Base-by-base conservation (phyloP, 2,113 vertebrate genomes). In the Platysternon megacephalum region DNA sequence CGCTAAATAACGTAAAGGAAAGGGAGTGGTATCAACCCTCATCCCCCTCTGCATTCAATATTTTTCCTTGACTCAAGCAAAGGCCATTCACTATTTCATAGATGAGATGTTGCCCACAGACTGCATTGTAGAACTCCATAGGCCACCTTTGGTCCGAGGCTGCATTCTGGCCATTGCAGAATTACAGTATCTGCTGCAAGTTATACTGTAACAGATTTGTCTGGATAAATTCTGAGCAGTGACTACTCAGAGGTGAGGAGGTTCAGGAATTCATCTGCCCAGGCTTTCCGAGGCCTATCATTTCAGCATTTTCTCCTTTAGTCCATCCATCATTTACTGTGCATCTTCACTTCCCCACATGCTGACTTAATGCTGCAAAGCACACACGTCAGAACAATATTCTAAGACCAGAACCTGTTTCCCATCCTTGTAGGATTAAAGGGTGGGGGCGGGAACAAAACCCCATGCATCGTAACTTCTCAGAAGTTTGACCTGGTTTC, bases 1-100 rank as follows among this genome's bases (percentile, higher is more conserved):
- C 35, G 86, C 68, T 83, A 79, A 52, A 68, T 5, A 90, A 28
- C 6, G 4, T 0, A 79, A 76, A 32, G 11, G 22, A 28, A n/a
- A 85, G 89, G 91, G 93, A 51, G 74, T 78, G 79, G n/a, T n/a
- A 89, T 52, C 0, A 1, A 29, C 10, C 42, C 56, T 28, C 6
- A 19, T 93, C 80, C 53, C 53, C 4, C 21, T 24, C 24, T 55
- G 53, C 22, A 78, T 79, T 46, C 84, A 93, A 35, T 82, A 82
- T 90, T 88, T 72, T 19, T 29, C 95, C 86, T 90, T 93, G 74
- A 51, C 79, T 5, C 14, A 94, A 97, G 94, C 82, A 95, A 93
- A 91, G 82, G 46, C 82, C 58, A 48, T 90, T 79, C 82, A 94
- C 32, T 82, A 78, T 84, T 74, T 49, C 55, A 68, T 42, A 93